Percentiles rank a stretch among this genome's conserved stretches.
Evolutionary conservation across 2,888 invertebrate genomes (phyloP).

Genomic region (Cantharis rufa): DNA sequence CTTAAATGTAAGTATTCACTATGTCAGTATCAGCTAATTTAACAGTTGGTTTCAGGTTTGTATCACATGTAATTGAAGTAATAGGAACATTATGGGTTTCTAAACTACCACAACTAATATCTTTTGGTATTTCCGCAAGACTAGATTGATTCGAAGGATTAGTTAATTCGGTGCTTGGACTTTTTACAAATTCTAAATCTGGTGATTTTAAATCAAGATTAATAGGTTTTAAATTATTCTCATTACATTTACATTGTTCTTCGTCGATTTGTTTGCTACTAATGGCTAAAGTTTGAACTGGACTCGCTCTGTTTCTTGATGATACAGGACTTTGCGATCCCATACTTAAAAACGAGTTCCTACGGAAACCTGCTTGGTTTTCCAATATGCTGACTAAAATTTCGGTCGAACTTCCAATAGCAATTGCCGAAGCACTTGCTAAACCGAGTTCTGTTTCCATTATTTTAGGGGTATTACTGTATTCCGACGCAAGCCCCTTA

Average conservation of each 20-base stretch:
- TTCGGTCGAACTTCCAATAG: conserved; percentile 51
- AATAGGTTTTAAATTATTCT: not conserved
- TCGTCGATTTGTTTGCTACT: conserved; percentile 14
- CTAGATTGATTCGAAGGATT: conserved; percentile 37
- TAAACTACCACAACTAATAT: conserved; percentile 17
- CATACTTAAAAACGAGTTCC: conserved; percentile 41
- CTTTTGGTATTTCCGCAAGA: conserved; percentile 12
- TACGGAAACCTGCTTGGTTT: conserved; percentile 45
- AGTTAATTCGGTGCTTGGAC: conserved; percentile 50
- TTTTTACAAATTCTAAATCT: conserved; percentile 43
- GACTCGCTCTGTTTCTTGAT: conserved; percentile 13
- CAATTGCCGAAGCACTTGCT: conserved; percentile 48
- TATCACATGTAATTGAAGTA: not conserved
- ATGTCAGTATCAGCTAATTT: not conserved
- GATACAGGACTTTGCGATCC: conserved; percentile 30
- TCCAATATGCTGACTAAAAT: conserved; percentile 51
- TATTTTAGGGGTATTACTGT: conserved; percentile 31
- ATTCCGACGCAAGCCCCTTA: conserved; percentile 27
- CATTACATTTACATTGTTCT: not conserved
- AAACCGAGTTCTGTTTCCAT: conserved; percentile 43
- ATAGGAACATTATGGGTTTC: conserved; percentile 7
- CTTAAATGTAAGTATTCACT: not conserved
- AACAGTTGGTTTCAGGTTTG: not conserved
- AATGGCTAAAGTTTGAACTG: conserved; percentile 15
- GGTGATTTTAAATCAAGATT: conserved; percentile 38